A percentile compares a stretch with the other conserved stretches of the same genome.
Evolutionary conservation across 2,113 vertebrate species (phyloP).

Genomic region (Vicugna pacos): DNA sequence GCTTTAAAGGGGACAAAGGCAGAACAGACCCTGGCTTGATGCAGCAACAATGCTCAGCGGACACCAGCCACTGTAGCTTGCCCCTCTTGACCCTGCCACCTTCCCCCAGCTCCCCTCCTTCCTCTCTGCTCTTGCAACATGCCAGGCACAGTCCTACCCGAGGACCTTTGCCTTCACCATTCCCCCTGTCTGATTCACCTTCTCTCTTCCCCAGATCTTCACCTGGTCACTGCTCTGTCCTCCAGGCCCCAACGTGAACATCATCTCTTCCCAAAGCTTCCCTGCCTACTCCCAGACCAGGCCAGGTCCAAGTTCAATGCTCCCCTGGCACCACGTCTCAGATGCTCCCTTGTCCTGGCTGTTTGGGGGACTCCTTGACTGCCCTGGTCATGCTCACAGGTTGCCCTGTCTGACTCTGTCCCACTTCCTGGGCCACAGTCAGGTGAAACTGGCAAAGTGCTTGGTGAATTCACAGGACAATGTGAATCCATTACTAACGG

Average conservation of each 20-base stretch:
- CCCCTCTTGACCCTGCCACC: neutral
- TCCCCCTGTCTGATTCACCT: neutral
- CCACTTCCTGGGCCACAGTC: constrained; percentile 88
- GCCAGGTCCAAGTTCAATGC: neutral
- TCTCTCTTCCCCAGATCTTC: neutral
- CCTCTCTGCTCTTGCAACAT: neutral
- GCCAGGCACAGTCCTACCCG: neutral
- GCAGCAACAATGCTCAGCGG: neutral
- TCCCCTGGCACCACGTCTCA: neutral
- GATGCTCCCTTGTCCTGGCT: neutral
- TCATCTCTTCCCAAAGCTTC: neutral
- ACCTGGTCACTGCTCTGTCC: neutral
- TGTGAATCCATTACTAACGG: constrained; percentile 87
- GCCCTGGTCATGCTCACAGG: too few relatives aligned
- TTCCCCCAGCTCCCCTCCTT: neutral
- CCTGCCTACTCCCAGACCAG: neutral
- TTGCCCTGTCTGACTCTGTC: constrained; percentile 78
- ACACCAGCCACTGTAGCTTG: neutral
- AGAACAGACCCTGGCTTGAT: too few relatives aligned
- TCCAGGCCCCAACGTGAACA: neutral
- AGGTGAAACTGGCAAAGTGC: constrained; percentile 85
- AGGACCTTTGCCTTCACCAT: neutral
- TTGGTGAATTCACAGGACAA: constrained; percentile 91
- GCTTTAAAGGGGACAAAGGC: neutral
- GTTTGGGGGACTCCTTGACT: neutral